phyloP scores from a whole-genome alignment of 1,140 invertebrate species.

The Oryctes rhinoceros region DNA sequence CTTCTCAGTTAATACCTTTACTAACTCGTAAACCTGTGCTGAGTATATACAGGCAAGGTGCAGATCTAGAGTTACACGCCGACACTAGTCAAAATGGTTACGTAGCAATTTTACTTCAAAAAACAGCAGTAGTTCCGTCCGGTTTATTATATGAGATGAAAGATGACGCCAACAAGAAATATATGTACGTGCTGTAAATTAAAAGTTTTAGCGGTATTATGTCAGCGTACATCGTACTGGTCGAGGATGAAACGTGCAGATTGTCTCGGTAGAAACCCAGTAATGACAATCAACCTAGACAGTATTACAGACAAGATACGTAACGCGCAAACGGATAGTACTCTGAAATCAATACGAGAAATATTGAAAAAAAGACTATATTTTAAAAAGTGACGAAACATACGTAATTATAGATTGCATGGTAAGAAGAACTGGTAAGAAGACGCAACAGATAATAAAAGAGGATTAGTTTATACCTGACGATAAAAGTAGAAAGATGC shows the following conservation, averaged over 20 bases:
- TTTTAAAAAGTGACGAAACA: conserved; percentile 45
- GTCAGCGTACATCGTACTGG: neutral
- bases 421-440: conserved; percentile 46
- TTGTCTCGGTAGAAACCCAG: neutral
- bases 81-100: conserved; percentile 53
- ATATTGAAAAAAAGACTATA: conserved; percentile 43
- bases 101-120: conserved; percentile 54
- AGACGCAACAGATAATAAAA: conserved; percentile 13
- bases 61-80: conserved; percentile 51
- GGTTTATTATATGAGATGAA: conserved; percentile 56
- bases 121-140: conserved; percentile 49
- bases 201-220: conserved; percentile 42
- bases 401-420: conserved; percentile 45
- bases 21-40: neutral
- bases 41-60: neutral
- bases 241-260: neutral
- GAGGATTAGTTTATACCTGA: conserved; percentile 18
- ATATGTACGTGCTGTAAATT: conserved; percentile 58
- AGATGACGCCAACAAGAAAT: conserved; percentile 54
- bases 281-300: neutral
- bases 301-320: too few relatives aligned
- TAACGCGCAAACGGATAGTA: conserved; percentile 29
- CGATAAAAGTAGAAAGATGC: conserved; percentile 13
- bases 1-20: too few relatives aligned
- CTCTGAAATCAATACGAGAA: conserved; percentile 32